phyloP scores from a whole-genome alignment of 2,797 vertebrate genomes.

The Babyrousa celebensis region DNA sequence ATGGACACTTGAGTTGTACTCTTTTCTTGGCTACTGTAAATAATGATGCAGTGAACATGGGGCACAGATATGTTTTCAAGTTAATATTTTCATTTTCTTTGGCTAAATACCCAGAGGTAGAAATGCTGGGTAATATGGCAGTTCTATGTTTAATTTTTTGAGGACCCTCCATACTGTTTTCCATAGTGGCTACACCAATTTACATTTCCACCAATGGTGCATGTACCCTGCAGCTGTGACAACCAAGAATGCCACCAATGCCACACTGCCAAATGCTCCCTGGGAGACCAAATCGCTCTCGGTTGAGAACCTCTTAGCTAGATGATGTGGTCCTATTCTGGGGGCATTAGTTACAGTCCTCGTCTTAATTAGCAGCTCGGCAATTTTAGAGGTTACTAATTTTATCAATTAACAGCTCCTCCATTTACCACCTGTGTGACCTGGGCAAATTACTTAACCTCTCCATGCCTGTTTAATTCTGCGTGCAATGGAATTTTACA shows the following conservation, averaged over 20 bases:
- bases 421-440: neutral
- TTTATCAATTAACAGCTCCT: neutral
- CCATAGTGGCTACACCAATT: neutral
- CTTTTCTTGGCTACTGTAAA: neutral
- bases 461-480: neutral
- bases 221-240: neutral
- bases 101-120: neutral
- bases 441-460: neutral
- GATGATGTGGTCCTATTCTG: no score
- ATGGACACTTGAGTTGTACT: no score
- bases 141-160: neutral
- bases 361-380: neutral
- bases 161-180: neutral
- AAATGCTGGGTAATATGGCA: neutral
- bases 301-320: neutral
- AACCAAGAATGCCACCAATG: neutral
- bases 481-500: neutral
- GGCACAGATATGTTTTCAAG: neutral
- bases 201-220: neutral
- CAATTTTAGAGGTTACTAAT: neutral
- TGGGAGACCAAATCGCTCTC: neutral
- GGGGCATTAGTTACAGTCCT: neutral
- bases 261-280: neutral
- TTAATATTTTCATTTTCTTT: neutral
- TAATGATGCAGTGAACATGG: neutral